Percentiles rank a stretch among this genome's conserved stretches.
Evolutionary conservation across 2,113 vertebrate species (phyloP).

Genomic region (Piprites chloris): DNA sequence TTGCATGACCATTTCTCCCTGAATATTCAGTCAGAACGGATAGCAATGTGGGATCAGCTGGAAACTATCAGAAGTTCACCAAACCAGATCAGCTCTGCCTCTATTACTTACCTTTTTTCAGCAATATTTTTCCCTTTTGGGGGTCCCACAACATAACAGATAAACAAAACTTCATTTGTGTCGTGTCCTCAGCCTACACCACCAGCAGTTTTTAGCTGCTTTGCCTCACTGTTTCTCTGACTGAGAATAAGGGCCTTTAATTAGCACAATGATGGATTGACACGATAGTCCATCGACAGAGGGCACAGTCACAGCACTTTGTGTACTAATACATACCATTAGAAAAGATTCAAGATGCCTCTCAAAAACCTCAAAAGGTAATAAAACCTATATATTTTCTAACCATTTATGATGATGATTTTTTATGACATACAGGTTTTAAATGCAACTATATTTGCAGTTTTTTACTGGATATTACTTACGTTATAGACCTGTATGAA

Average conservation of each 20-base stretch:
- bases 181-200: not conserved
- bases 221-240: not conserved
- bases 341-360: not conserved
- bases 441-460: not conserved
- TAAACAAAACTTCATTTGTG: not conserved
- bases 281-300: not conserved
- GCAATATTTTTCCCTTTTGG: not conserved
- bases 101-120: not conserved
- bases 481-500: constrained; percentile 27
- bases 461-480: not conserved
- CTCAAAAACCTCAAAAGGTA: not conserved
- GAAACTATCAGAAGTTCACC: not conserved
- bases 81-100: not conserved
- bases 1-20: not conserved
- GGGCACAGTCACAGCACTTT: not conserved
- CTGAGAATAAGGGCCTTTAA: not conserved
- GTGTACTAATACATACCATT: not conserved
- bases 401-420: not conserved
- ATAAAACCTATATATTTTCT: not conserved
- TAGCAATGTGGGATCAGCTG: not conserved
- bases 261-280: not conserved
- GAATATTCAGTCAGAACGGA: not conserved
- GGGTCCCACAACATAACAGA: not conserved
- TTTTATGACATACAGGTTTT: not conserved
- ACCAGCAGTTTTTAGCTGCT: not conserved